Percentiles rank a stretch among this genome's conserved stretches.
Evolutionary conservation across 2,797 vertebrate species (phyloP).

Genomic region (Oreochromis grahami): DNA sequence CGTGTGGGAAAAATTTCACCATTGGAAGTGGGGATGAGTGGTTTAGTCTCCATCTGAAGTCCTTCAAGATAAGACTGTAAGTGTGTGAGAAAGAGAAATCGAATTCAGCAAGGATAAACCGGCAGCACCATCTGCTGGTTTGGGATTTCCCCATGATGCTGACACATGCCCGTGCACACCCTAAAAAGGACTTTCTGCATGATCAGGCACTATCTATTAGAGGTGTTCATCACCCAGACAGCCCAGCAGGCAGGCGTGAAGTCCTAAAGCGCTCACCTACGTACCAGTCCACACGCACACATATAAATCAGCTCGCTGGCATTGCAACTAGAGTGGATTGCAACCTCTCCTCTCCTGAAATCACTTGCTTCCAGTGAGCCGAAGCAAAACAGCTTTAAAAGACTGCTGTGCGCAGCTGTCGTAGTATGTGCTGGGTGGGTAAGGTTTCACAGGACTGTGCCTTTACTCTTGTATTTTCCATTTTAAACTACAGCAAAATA

Average conservation of each 20-base stretch:
- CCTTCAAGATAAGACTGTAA: background rate
- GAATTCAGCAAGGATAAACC: slow-evolving; percentile 57
- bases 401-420: background rate
- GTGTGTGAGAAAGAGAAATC: background rate
- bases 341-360: background rate
- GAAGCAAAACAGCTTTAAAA: background rate
- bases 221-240: slow-evolving; percentile 31
- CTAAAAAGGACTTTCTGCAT: background rate
- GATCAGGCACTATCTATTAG: slow-evolving; percentile 12
- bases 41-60: slow-evolving; percentile 48
- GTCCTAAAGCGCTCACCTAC: background rate
- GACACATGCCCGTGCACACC: background rate
- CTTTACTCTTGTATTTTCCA: background rate
- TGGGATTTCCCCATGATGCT: background rate
- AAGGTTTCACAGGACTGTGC: background rate
- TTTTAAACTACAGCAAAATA: background rate
- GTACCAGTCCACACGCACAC: background rate
- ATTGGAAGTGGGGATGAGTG: background rate
- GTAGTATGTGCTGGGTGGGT: background rate
- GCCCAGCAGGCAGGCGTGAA: background rate
- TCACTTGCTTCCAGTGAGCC: background rate
- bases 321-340: background rate
- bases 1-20: background rate
- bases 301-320: slow-evolving; percentile 1
- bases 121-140: slow-evolving; percentile 76